These are phyloP conservation scores for Drosophila picticornis DNA, from an alignment of 2,888 invertebrate species.

Conservation along the genomic window DNA sequence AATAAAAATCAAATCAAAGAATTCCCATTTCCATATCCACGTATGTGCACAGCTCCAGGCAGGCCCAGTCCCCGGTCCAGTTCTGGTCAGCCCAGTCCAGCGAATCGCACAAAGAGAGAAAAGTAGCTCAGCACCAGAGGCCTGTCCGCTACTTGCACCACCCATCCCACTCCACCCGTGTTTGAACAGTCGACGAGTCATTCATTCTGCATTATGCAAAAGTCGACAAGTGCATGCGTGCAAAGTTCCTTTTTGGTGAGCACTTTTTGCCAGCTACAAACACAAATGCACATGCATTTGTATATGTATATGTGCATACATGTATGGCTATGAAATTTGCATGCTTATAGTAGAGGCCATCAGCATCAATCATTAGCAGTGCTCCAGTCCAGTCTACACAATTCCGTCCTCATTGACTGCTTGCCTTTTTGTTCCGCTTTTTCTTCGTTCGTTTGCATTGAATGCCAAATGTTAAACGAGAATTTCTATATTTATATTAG, in stretches of 20 bases:
- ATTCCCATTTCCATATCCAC: constrained; percentile 67
- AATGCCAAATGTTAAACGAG: constrained; percentile 46
- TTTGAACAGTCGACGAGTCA: constrained; percentile 27
- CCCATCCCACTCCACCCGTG: background rate
- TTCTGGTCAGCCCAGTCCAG: constrained; percentile 1
- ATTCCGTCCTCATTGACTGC: constrained; percentile 32
- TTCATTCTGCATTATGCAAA: constrained; percentile 71
- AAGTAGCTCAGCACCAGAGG: constrained; percentile 50
- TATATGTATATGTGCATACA: constrained; percentile 37
- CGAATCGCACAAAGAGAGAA: constrained; percentile 46
- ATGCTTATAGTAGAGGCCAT: constrained; percentile 49
- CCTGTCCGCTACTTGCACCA: constrained; percentile 1
- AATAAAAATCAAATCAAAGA: constrained; percentile 78
- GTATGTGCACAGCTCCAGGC: constrained; percentile 17
- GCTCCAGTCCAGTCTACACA: constrained; percentile 33
- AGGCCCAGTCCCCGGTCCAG: constrained; percentile 4
- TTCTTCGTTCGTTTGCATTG: constrained; percentile 40
- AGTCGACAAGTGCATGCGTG: constrained; percentile 73
- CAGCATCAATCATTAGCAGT: constrained; percentile 68
- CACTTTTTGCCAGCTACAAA: constrained; percentile 39
- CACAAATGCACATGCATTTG: background rate
- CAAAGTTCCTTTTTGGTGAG: constrained; percentile 68
- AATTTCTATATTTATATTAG: constrained; percentile 36
- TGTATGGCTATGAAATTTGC: constrained; percentile 29
- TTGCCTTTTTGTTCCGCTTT: constrained; percentile 39